Percentiles rank a stretch among this genome's conserved stretches.
Evolutionary conservation across 2,797 vertebrate genomes (phyloP).

Genomic region (Pangasius mekongensis): DNA sequence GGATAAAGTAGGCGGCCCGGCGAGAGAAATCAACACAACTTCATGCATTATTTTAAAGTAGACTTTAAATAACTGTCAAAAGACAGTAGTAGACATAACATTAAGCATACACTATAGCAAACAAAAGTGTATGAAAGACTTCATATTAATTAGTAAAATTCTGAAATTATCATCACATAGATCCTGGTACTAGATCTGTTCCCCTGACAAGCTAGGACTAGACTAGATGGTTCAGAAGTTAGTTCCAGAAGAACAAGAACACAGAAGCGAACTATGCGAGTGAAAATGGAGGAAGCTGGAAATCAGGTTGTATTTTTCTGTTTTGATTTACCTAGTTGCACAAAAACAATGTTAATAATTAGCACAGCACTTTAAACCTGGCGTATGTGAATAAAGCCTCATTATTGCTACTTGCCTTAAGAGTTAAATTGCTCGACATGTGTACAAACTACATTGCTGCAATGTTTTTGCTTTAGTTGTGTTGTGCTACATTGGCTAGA

Average conservation of each 20-base stretch:
- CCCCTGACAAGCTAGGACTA: neutral
- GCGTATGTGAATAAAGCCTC: neutral
- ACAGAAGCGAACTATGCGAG: neutral
- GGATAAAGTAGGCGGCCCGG: conserved; percentile 14
- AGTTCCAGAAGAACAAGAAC: neutral
- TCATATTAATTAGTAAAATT: neutral
- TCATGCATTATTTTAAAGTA: neutral
- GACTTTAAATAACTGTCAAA: neutral
- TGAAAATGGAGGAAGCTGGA: neutral
- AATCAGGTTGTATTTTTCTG: neutral
- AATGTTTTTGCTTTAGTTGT: neutral
- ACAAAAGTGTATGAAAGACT: too few species aligned
- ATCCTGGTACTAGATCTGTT: neutral
- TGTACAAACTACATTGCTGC: neutral
- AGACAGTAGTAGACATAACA: neutral
- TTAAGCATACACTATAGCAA: neutral
- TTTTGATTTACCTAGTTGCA: neutral
- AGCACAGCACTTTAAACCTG: neutral
- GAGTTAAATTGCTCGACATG: neutral
- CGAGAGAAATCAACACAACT: neutral
- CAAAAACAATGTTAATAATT: neutral
- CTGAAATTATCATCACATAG: neutral
- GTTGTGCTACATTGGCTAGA: neutral
- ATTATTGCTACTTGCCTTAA: neutral
- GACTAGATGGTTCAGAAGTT: neutral